Conservation (phyloP, 2,113 vertebrate genomes). For the Romanogobio albipinnatus region DNA sequence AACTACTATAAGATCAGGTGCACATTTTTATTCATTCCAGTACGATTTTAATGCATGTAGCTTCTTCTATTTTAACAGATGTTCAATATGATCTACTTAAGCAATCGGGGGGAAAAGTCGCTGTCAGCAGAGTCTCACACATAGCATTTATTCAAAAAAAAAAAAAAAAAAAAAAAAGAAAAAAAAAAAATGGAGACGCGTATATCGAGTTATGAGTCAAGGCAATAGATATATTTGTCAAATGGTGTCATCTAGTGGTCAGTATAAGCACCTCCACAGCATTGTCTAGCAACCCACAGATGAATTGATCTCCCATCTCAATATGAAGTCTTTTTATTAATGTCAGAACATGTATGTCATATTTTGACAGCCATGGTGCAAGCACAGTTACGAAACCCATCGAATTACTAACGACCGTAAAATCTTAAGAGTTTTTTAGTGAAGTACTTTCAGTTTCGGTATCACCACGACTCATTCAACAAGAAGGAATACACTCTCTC, state of each 20-base stretch:
- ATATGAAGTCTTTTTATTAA: neutral
- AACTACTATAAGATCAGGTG: neutral
- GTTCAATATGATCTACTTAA: neutral
- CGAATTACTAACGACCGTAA: neutral
- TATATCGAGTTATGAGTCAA: neutral
- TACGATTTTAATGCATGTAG: neutral
- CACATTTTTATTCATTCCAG: neutral
- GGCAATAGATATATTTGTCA: neutral
- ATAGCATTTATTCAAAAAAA: neutral
- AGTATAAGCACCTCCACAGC: neutral
- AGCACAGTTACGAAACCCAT: neutral
- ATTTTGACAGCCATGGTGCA: neutral
- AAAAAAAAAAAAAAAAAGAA: no score
- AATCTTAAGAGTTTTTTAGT: neutral
- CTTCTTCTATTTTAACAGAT: neutral
- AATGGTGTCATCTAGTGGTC: conserved; percentile 35
- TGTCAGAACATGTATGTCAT: neutral
- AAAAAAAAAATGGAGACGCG: neutral
- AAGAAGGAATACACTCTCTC: no score
- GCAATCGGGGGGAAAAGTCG: neutral
- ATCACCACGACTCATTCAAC: neutral
- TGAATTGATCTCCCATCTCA: neutral
- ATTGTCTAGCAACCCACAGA: neutral
- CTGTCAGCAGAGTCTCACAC: no score
- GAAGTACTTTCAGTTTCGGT: neutral